Conservation (phyloP, 2,888 invertebrate genomes). For the Eulithis prunata region DNA sequence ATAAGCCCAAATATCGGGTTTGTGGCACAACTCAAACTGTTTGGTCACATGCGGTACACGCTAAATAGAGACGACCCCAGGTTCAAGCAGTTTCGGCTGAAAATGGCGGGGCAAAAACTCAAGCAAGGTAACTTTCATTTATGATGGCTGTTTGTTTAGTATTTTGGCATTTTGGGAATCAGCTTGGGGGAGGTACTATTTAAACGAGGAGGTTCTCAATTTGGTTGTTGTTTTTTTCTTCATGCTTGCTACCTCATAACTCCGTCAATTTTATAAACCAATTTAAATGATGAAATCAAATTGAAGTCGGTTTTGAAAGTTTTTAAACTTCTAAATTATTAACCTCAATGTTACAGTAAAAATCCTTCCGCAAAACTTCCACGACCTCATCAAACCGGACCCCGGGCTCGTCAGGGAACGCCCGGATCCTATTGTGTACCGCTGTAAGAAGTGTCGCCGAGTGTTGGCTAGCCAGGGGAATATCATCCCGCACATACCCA, state of each 20-base stretch:
- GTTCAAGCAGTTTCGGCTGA: conserved; percentile 90
- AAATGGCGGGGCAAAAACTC: conserved; percentile 91
- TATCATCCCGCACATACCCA: conserved; percentile 88
- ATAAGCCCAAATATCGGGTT: conserved; percentile 93
- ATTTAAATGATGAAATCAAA: no score
- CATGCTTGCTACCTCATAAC: no score
- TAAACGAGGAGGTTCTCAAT: no score
- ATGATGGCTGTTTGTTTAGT: no score
- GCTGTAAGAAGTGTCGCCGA: conserved; percentile 92
- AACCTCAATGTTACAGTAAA: conserved; percentile 81
- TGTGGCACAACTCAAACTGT: conserved; percentile 90
- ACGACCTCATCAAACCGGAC: conserved; percentile 91
- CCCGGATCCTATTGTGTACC: conserved; percentile 93
- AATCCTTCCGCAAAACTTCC: conserved; percentile 91
- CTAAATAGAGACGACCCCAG: conserved; percentile 88
- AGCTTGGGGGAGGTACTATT: no score
- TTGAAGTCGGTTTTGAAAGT: no score
- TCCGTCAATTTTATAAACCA: no score
- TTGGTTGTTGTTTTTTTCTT: no score
- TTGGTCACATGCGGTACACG: conserved; percentile 89
- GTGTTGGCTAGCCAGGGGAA: conserved; percentile 92
- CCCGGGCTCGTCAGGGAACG: conserved; percentile 89
- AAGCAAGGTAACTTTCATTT: conserved; percentile 84
- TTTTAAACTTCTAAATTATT: no score
- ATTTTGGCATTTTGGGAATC: no score